phyloP scores from a whole-genome alignment of 2,113 vertebrate genomes.

The Peucedramus taeniatus region DNA sequence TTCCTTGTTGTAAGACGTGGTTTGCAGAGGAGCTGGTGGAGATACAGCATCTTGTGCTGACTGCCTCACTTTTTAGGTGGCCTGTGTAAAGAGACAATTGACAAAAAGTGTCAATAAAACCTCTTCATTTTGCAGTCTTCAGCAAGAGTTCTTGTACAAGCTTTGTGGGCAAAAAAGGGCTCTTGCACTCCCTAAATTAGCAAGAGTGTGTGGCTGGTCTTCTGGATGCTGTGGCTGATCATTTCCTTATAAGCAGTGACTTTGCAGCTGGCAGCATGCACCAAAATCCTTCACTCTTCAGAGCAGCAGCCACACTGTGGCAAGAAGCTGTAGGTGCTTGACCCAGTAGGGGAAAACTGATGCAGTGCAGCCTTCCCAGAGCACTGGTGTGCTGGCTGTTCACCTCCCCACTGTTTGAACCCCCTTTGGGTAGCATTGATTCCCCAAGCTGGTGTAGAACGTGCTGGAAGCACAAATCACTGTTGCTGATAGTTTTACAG shows the following conservation, averaged over 20 bases:
- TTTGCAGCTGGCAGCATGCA: slow-evolving; percentile 10
- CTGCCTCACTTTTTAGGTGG: not conserved
- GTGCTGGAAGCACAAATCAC: not conserved
- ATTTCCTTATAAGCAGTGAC: slow-evolving; percentile 29
- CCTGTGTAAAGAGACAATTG: not conserved
- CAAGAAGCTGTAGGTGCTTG: not conserved
- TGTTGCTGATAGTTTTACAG: not conserved
- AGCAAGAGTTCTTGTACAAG: not conserved
- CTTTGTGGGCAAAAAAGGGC: not conserved
- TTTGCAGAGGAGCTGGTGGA: not conserved
- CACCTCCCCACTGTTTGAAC: not conserved
- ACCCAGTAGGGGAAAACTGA: not conserved
- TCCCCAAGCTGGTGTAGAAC: not conserved
- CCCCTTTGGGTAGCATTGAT: not conserved
- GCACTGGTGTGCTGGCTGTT: not conserved
- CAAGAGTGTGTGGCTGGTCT: not conserved
- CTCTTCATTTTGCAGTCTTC: not conserved
- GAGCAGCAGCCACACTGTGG: not conserved
- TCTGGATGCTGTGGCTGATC: not conserved
- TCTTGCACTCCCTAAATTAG: not conserved
- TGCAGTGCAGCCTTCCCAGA: not conserved
- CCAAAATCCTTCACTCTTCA: slow-evolving; percentile 12
- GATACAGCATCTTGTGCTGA: not conserved
- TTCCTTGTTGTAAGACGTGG: not conserved
- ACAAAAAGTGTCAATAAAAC: not conserved